Base-by-base conservation (phyloP, 2,113 vertebrate species). In the Centropus unirufus region DNA sequence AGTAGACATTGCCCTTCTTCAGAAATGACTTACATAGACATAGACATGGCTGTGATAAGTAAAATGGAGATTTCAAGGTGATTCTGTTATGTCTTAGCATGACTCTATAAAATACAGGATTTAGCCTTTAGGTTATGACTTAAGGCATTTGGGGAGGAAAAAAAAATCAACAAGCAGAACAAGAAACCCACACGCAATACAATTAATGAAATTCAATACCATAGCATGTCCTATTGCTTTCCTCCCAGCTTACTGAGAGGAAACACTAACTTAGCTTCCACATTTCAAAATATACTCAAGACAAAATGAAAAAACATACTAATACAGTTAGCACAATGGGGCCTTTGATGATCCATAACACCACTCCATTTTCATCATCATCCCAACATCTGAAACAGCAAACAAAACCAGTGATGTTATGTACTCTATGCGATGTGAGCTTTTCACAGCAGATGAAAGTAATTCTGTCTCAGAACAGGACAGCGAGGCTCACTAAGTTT, bases 301-400 rank as follows among this genome's bases (percentile, higher is more conserved):
- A 57, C 11, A 73, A 75, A 89, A 66, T 8, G 6, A 72, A 70
- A 83, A 68, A 92, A 75, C 97, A 90, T 96, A 98, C 98, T 61
- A 98, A 91, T 54, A 98, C 92, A 27, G 97, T 97, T 6, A 98
- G 72, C 52, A 98, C 92, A 61, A 98, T 98, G 58, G 98, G 98
- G 40, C 95, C 97, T 93, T 98, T 98, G 90, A 98, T 97, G 75
- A 98, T 98, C 98, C 98, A 98, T 89, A 98, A 89, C 47, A 97
- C 89, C 27, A 92, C 77, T 54, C 81, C 95, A 27, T 88, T 92
- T 86, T 98, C 97, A 36, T 98, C 97, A 42, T 98, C 97, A 83
- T 98, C 98, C 98, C 98, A 98, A 66, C 98, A 98, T 26, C 98
- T 97, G 90, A 40, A 88, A 87, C 3, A 55, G 27, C 14, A 70